These are phyloP conservation scores for Cuniculus paca DNA, from an alignment of 2,797 vertebrate genomes.

Conservation along the genomic window DNA sequence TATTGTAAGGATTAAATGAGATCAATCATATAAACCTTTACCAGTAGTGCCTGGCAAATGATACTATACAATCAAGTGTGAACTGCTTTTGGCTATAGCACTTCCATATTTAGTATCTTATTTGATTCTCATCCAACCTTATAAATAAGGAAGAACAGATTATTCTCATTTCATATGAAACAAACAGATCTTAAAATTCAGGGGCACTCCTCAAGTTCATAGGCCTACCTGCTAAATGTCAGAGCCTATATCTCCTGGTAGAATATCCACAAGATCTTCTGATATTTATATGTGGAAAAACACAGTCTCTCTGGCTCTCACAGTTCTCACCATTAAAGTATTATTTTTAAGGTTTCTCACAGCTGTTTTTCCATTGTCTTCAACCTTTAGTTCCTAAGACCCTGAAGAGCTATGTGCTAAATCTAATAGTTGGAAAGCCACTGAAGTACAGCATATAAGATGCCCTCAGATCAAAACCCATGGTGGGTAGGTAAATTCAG, in stretches of 20 bases:
- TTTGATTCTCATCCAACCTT: constrained; percentile 6
- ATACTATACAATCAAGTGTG: not conserved
- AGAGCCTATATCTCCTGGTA: not conserved
- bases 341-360: not conserved
- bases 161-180: not conserved
- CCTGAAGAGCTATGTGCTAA: not conserved
- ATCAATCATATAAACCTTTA: not conserved
- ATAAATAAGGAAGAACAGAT: not conserved
- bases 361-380: not conserved
- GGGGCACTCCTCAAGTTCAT: not conserved
- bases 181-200: not conserved
- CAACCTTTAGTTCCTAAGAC: not conserved
- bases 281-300: not conserved
- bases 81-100: not conserved
- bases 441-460: not conserved
- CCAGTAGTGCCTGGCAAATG: not conserved
- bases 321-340: not conserved
- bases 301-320: not conserved
- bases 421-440: not conserved
- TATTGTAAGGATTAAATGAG: not conserved
- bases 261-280: not conserved
- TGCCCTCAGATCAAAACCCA: not conserved
- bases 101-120: not conserved
- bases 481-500: not conserved
- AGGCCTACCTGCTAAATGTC: not conserved